Evolutionary conservation across 2,797 vertebrate genomes (phyloP).

Genomic region (Crocidura indochinensis): DNA sequence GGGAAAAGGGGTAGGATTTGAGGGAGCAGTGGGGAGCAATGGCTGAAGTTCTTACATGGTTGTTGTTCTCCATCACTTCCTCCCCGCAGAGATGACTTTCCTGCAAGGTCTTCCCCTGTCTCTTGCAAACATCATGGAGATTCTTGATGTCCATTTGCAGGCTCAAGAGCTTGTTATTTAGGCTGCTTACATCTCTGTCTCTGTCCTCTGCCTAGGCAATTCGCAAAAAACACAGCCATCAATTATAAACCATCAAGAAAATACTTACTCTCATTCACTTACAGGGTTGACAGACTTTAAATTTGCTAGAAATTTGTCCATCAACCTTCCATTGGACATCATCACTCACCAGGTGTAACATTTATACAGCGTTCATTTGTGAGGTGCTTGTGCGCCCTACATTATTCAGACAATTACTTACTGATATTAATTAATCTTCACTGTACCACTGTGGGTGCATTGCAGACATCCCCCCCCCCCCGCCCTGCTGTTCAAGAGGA

Average conservation of each 20-base stretch:
- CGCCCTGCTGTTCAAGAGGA: slow-evolving; percentile 71
- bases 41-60: slow-evolving; percentile 80
- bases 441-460: slow-evolving; percentile 58
- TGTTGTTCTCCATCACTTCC: slow-evolving; percentile 79
- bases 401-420: slow-evolving; percentile 82
- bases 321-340: slow-evolving; percentile 54
- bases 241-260: slow-evolving; percentile 68
- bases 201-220: slow-evolving; percentile 79
- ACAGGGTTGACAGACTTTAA: slow-evolving; percentile 76
- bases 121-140: slow-evolving; percentile 86
- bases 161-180: slow-evolving; percentile 83
- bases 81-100: slow-evolving; percentile 80
- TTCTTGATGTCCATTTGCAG: slow-evolving; percentile 83
- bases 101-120: slow-evolving; percentile 84
- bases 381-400: slow-evolving; percentile 71
- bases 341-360: slow-evolving; percentile 73
- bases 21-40: background rate
- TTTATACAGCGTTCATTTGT: slow-evolving; percentile 78
- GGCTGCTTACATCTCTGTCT: slow-evolving; percentile 78
- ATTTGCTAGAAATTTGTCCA: slow-evolving; percentile 77
- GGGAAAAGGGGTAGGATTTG: background rate
- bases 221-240: slow-evolving; percentile 69
- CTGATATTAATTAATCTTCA: slow-evolving; percentile 83
- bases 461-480: slow-evolving; percentile 57
- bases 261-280: slow-evolving; percentile 71